Conservation (phyloP, 2,888 invertebrate genomes). For the Scaptomyza flava region DNA sequence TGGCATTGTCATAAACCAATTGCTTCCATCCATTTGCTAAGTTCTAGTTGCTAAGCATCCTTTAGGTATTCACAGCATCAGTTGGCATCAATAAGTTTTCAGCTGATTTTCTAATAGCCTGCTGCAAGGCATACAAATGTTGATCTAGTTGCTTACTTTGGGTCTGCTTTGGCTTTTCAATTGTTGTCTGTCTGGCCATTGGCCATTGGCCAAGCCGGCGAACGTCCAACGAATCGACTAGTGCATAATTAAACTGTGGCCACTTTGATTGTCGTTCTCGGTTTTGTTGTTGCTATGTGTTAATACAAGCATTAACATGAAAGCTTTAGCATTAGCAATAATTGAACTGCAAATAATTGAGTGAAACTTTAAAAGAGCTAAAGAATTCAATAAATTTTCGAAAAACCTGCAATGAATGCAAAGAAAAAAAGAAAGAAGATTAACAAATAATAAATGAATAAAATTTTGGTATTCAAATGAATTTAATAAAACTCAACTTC, state of each 20-base stretch:
- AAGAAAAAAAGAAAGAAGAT: too few relatives aligned
- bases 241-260: conserved; percentile 26
- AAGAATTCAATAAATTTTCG: too few relatives aligned
- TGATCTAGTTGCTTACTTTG: conserved; percentile 14
- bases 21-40: not conserved
- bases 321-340: not conserved
- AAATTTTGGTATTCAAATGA: conserved; percentile 26
- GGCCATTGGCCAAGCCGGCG: not conserved
- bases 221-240: conserved; percentile 15
- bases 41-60: too few relatives aligned
- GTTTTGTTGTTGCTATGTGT: not conserved
- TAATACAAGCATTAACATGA: not conserved
- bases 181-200: not conserved
- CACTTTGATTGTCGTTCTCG: not conserved
- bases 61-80: too few relatives aligned
- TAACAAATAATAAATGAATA: conserved; percentile 7
- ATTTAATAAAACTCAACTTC: conserved; percentile 27
- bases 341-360: not conserved
- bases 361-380: too few relatives aligned
- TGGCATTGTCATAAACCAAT: conserved; percentile 20
- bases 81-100: conserved; percentile 18
- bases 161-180: conserved; percentile 1
- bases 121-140: conserved; percentile 30
- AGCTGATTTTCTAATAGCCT: conserved; percentile 28
- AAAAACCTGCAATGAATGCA: too few relatives aligned